These are phyloP conservation scores for Diorhabda elongata DNA, from an alignment of 1,140 invertebrate genomes.

Conservation along the genomic window DNA sequence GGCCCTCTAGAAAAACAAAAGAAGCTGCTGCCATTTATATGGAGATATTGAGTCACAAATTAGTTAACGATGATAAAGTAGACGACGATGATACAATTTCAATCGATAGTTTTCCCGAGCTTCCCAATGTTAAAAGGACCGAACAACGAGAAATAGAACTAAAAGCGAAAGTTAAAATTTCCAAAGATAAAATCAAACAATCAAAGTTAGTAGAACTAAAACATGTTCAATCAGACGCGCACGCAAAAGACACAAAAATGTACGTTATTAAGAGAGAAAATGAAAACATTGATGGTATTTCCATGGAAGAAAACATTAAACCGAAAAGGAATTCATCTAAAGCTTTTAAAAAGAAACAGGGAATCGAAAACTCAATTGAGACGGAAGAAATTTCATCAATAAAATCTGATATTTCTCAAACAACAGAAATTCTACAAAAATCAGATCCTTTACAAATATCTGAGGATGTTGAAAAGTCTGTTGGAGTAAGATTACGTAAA, in stretches of 20 bases:
- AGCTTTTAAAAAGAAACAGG: too few species aligned
- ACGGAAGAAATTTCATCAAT: too few species aligned
- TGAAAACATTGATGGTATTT: slow-evolving; percentile 7
- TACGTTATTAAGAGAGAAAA: slow-evolving; percentile 29
- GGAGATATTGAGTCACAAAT: slow-evolving; percentile 67
- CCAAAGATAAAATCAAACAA: slow-evolving; percentile 35
- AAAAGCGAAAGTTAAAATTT: slow-evolving; percentile 46
- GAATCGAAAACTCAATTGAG: too few species aligned
- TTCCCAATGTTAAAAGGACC: slow-evolving; percentile 59
- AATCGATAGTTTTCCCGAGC: slow-evolving; percentile 62
- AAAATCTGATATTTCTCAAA: too few species aligned
- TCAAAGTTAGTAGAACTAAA: too few species aligned
- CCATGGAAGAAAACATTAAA: slow-evolving; percentile 6
- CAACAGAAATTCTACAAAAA: too few species aligned
- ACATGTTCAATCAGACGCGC: too few species aligned
- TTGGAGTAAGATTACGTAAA: neutral
- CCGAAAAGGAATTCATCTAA: too few species aligned
- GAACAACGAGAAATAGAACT: slow-evolving; percentile 60
- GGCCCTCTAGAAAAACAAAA: slow-evolving; percentile 69
- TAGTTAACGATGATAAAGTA: slow-evolving; percentile 53
- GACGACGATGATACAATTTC: slow-evolving; percentile 62
- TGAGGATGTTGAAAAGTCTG: too few species aligned
- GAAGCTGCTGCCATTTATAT: slow-evolving; percentile 71
- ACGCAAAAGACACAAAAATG: slow-evolving; percentile 18
- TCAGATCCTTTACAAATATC: too few species aligned